Evolutionary conservation across 1,140 invertebrate species (phyloP), one percentile per base, ranked within the genome.

Genomic region (Manduca sexta): DNA sequence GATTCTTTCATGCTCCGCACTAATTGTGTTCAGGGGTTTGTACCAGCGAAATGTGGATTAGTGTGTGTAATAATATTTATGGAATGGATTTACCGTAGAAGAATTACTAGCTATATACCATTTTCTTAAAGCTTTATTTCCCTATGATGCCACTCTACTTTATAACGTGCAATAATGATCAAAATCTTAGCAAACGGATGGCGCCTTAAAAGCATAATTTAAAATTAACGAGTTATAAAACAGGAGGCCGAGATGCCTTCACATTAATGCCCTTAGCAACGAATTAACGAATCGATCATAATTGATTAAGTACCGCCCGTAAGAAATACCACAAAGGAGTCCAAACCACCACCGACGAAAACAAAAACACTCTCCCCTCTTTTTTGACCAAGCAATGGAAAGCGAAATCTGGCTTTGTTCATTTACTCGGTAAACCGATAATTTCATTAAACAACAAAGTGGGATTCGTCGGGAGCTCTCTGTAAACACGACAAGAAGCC

Each of bases 391-490:
- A 74, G 48, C 53, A 59, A 55, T 68, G 67, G 72, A 71, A 68
- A 74, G 70, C 70, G 69, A 82, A 80, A 83, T 84, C 74, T 75
- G 71, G 81, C 80, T 82, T 80, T 84, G 81, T 85, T 85, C 79
- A 85, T 85, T 85, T 85, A 73, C 75, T 83, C 73, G 74, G 78
- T 82, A 85, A 85, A 85, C 82, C 82, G 82, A 85, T 85, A 85
- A 85, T 85, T 85, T 84, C 73, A 84, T 85, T 85, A 85, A 82
- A 82, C 79, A 85, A 83, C 78, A 85, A 83, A 83, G 77, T 80
- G 74, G 74, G 69, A 73, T 60, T 78, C 69, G 63, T 64, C 57
- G 68, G 70, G 47, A 69, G 70, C 60, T 69, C 66, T 74, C 66
- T 49, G 77, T 78, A 83, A 83, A 84, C 79, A 83, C 65, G 74